Percentiles rank a stretch among this genome's conserved stretches.
Conservation (phyloP, 2,797 vertebrate species). For the Ciconia nigra region DNA sequence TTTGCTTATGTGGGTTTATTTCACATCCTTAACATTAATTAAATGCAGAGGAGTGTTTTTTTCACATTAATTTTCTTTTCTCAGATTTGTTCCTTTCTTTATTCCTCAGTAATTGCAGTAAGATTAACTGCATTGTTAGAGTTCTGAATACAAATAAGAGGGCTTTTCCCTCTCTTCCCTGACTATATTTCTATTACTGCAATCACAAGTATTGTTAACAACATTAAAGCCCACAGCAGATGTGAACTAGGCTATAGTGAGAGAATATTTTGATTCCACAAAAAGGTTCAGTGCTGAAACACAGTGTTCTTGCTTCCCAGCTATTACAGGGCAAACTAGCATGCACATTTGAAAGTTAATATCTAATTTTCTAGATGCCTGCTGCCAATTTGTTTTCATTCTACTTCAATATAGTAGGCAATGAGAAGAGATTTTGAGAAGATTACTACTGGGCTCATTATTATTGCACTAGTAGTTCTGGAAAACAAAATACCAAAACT, state of each 20-base stretch:
- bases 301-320: constrained; percentile 59
- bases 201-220: constrained; percentile 60
- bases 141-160: constrained; percentile 37
- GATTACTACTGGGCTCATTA: constrained; percentile 47
- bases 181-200: constrained; percentile 35
- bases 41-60: constrained; percentile 3
- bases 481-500: constrained; percentile 61
- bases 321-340: constrained; percentile 50
- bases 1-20: constrained; percentile 1
- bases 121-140: constrained; percentile 43
- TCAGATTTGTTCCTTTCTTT: not conserved
- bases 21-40: constrained; percentile 16
- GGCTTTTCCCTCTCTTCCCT: constrained; percentile 10
- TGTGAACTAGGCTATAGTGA: constrained; percentile 28
- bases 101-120: not conserved
- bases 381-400: constrained; percentile 56
- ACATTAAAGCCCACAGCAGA: constrained; percentile 49
- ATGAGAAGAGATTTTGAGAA: constrained; percentile 37
- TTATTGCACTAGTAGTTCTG: constrained; percentile 36
- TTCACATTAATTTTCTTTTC: constrained; percentile 15
- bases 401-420: constrained; percentile 21
- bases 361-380: constrained; percentile 61
- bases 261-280: constrained; percentile 51
- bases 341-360: constrained; percentile 60
- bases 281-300: constrained; percentile 43